Evolutionary conservation across 1,140 invertebrate genomes (phyloP), one percentile per base, ranked within the genome.

Genomic region (Drosophila lowei): DNA sequence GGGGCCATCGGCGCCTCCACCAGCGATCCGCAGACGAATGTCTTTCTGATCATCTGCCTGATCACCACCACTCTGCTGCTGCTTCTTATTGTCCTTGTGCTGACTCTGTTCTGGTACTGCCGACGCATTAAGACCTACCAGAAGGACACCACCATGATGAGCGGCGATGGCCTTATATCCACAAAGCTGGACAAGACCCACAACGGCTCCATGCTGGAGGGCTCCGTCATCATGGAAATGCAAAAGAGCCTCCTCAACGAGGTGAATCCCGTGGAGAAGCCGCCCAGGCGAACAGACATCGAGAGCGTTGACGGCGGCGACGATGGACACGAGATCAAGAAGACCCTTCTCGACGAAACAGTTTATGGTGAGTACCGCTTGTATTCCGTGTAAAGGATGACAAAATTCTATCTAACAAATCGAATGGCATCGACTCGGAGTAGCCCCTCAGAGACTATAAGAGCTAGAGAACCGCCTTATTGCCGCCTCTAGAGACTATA

Each of bases 221-320:
- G 93, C 83, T 94, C 91, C 66, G 93, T 93, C 2, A 93, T 93
- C 34, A 93, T 93, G 41, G 95, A 96, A 80, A 95, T 95, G 92
- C 95, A 96, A 75, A 97, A 96, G 89, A 95, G 95, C 64, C 91
- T 96, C 2, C 94, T 97, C 52, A 95, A 95, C 1, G 94, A 95
- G 15, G 95, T 96, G 15, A 96, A 97, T 92, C 96, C 96, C 0
- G 95, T 96, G 0, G 94, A 95, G 38, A 97, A 97, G 76, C 95
- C 95, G 1, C 95, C 95, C 0, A 92, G 95, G 16, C 92, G 95
- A 58, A 94, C 94, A n/a, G 94, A 94, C 41, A 93, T 95, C 21
- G 93, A 94, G 2, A 94, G 94, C 0, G 93, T 95, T 13, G 94
- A 93, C 42, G 94, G 93, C 1, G 94, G 93, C 6, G 96, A 95